These are phyloP conservation scores for Ctena decussata DNA, from an alignment of 2,888 invertebrate genomes.

Conservation along the genomic window DNA sequence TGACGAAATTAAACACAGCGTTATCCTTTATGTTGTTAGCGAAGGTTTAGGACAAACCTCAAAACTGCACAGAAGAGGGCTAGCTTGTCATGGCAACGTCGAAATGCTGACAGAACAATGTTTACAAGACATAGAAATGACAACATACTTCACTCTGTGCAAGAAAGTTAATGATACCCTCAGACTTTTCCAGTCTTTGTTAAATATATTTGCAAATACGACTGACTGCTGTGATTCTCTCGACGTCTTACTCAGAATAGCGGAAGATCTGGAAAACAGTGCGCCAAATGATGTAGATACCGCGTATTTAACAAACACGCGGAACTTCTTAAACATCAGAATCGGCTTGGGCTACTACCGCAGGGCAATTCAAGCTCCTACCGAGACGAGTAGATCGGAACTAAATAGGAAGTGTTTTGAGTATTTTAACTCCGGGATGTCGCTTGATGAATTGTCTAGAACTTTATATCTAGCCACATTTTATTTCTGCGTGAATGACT, in stretches of 20 bases:
- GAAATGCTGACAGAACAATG: neutral
- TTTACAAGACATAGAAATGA: neutral
- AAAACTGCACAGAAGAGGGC: neutral
- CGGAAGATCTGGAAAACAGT: neutral
- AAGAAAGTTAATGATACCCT: neutral
- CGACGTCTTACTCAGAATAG: neutral
- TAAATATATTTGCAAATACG: neutral
- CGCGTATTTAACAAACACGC: neutral
- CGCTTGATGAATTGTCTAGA: constrained; percentile 27
- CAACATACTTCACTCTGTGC: neutral
- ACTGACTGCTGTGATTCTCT: neutral
- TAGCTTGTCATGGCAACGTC: neutral
- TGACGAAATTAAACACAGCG: neutral
- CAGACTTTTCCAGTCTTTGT: neutral
- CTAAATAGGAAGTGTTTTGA: too few relatives aligned
- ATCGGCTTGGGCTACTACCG: neutral
- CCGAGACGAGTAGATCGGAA: too few relatives aligned
- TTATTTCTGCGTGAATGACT: neutral
- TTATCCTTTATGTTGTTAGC: neutral
- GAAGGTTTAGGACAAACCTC: neutral
- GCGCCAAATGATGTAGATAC: too few relatives aligned
- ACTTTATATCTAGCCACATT: constrained; percentile 13
- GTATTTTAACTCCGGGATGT: too few relatives aligned
- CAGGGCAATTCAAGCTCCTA: too few relatives aligned
- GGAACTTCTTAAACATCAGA: neutral